These are phyloP conservation scores for Nephrotoma appendiculata DNA, from an alignment of 2,888 invertebrate genomes.

Conservation along the genomic window DNA sequence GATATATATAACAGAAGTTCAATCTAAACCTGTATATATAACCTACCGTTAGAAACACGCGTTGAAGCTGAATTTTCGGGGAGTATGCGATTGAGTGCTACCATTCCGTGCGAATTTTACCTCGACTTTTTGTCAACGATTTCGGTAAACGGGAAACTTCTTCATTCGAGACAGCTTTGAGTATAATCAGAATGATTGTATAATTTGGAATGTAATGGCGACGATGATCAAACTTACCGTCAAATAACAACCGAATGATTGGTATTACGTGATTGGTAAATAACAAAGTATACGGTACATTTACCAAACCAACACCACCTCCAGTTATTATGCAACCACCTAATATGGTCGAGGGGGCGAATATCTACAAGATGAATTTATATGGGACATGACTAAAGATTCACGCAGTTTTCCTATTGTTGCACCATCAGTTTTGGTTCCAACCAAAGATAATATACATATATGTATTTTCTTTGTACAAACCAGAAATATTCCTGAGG, in stretches of 20 bases:
- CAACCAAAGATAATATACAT: neutral
- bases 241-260: conserved; percentile 91
- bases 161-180: conserved; percentile 85
- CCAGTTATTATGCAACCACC: conserved; percentile 37
- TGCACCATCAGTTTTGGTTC: conserved; percentile 1
- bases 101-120: conserved; percentile 88
- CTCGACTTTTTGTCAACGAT: conserved; percentile 95
- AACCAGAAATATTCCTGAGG: conserved; percentile 36
- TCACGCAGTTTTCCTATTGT: conserved; percentile 30
- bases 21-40: conserved; percentile 86
- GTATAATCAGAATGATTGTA: conserved; percentile 86
- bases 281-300: conserved; percentile 86
- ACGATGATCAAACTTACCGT: conserved; percentile 33
- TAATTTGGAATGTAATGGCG: conserved; percentile 61
- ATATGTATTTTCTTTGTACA: conserved; percentile 20
- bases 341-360: conserved; percentile 22
- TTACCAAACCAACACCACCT: conserved; percentile 58
- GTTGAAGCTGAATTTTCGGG: conserved; percentile 93
- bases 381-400: conserved; percentile 40
- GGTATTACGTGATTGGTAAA: conserved; percentile 84
- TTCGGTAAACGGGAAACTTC: conserved; percentile 84
- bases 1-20: conserved; percentile 90
- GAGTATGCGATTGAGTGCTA: conserved; percentile 81
- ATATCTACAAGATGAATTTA: conserved; percentile 39
- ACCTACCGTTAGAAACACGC: conserved; percentile 79